Conservation (phyloP, 2,888 invertebrate genomes). For the Villa cingulata region DNA sequence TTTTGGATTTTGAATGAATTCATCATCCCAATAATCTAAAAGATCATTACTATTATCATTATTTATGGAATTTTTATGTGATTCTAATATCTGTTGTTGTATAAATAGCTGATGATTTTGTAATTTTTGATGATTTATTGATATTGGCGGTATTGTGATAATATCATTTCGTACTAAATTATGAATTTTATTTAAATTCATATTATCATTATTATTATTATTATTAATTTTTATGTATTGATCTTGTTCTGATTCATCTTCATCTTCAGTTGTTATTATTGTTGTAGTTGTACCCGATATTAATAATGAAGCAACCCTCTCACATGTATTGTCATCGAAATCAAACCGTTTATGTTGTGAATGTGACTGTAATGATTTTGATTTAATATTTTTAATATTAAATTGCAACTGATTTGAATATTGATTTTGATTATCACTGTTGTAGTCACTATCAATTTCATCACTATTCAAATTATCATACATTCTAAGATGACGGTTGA, state of each 20-base stretch:
- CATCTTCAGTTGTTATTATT: background rate
- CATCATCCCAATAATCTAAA: slow-evolving; percentile 13
- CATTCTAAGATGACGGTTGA: background rate
- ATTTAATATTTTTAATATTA: slow-evolving; percentile 11
- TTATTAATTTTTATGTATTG: too few relatives aligned
- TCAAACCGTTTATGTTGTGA: slow-evolving; percentile 3
- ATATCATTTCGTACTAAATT: background rate
- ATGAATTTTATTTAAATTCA: background rate
- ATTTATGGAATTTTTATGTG: too few relatives aligned
- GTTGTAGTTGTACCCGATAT: slow-evolving; percentile 2
- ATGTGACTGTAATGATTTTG: slow-evolving; percentile 1
- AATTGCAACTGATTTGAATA: background rate
- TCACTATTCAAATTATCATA: background rate
- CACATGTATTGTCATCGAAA: slow-evolving; percentile 13
- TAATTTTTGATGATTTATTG: background rate
- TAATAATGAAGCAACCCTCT: slow-evolving; percentile 14
- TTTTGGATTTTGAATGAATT: slow-evolving; percentile 12
- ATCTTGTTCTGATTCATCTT: too few relatives aligned
- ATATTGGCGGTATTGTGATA: background rate
- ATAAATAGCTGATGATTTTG: background rate
- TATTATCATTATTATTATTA: background rate
- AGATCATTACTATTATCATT: background rate
- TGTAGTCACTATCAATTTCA: background rate
- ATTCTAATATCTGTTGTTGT: background rate
- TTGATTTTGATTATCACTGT: background rate